Conservation (phyloP, 1,140 invertebrate species). For the Bombyx mandarina region DNA sequence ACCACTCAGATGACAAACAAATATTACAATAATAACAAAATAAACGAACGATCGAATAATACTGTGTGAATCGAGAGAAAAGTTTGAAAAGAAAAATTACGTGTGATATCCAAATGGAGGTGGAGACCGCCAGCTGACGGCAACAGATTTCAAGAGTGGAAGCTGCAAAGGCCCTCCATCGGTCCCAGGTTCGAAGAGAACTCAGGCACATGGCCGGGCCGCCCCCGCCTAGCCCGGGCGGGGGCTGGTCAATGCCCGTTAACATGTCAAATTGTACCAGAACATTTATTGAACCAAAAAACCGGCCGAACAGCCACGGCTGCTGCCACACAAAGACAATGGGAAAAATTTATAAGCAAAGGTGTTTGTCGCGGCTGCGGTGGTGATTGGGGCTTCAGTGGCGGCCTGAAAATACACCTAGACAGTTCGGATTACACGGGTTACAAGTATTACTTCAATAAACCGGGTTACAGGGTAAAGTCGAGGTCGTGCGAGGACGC, state of each 20-base stretch:
- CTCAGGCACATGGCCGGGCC: conserved; percentile 60
- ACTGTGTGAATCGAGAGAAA: conserved; percentile 9
- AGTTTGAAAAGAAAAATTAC: conserved; percentile 13
- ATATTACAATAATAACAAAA: conserved; percentile 6
- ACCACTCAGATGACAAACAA: not conserved
- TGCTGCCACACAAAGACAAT: conserved; percentile 6
- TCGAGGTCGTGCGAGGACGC: conserved; percentile 72
- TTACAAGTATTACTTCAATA: conserved; percentile 53
- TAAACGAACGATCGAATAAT: conserved; percentile 3
- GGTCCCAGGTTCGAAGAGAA: conserved; percentile 29
- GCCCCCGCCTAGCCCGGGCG: conserved; percentile 40
- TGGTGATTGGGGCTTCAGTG: conserved; percentile 55
- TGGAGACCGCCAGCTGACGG: conserved; percentile 59
- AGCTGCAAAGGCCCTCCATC: conserved; percentile 48
- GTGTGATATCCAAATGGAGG: conserved; percentile 67
- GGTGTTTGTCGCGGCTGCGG: conserved; percentile 56
- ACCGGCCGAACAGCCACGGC: not conserved
- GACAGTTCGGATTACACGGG: conserved; percentile 64
- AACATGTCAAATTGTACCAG: too few relatives aligned
- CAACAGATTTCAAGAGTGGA: conserved; percentile 49
- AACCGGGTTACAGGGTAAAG: conserved; percentile 49
- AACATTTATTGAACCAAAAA: not conserved
- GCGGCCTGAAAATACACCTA: conserved; percentile 55
- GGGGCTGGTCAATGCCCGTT: conserved; percentile 26
- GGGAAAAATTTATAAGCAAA: conserved; percentile 50